Evolutionary conservation across 2,888 invertebrate genomes (phyloP).

Genomic region (Lathronympha strigana): DNA sequence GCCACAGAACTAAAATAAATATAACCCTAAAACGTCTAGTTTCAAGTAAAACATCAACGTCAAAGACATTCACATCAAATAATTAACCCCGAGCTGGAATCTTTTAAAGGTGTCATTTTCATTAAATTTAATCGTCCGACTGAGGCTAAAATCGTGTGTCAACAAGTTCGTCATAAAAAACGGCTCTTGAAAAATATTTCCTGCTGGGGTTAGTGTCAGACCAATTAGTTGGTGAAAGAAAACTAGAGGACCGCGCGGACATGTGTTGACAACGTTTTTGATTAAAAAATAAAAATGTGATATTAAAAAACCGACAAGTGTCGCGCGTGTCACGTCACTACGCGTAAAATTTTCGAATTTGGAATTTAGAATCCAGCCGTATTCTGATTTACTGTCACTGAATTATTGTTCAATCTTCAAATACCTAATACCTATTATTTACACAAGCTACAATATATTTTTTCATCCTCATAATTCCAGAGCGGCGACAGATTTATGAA

Average conservation of each 20-base stretch:
- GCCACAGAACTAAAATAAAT: slow-evolving; percentile 15
- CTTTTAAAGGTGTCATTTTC: slow-evolving; percentile 63
- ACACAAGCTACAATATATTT: background rate
- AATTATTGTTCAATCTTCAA: background rate
- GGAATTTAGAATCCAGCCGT: slow-evolving; percentile 11
- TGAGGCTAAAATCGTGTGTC: slow-evolving; percentile 55
- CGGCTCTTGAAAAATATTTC: slow-evolving; percentile 60
- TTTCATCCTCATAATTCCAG: background rate
- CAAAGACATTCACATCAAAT: slow-evolving; percentile 40
- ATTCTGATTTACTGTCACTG: background rate
- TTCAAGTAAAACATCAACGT: slow-evolving; percentile 34
- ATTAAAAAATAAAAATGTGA: slow-evolving; percentile 52
- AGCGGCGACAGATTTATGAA: background rate
- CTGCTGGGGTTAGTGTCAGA: slow-evolving; percentile 72
- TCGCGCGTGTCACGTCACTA: slow-evolving; percentile 36
- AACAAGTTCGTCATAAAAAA: slow-evolving; percentile 63
- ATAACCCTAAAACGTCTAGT: slow-evolving; percentile 18
- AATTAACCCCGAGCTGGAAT: slow-evolving; percentile 45
- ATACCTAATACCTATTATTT: slow-evolving; percentile 12
- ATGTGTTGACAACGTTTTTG: slow-evolving; percentile 67
- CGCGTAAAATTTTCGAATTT: slow-evolving; percentile 29
- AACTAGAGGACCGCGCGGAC: slow-evolving; percentile 69
- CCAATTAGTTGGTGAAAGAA: slow-evolving; percentile 81
- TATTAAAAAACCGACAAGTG: slow-evolving; percentile 50
- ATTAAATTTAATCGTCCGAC: slow-evolving; percentile 57